Evolutionary conservation across 2,797 vertebrate species (phyloP).

Genomic region (Danionella dracula): DNA sequence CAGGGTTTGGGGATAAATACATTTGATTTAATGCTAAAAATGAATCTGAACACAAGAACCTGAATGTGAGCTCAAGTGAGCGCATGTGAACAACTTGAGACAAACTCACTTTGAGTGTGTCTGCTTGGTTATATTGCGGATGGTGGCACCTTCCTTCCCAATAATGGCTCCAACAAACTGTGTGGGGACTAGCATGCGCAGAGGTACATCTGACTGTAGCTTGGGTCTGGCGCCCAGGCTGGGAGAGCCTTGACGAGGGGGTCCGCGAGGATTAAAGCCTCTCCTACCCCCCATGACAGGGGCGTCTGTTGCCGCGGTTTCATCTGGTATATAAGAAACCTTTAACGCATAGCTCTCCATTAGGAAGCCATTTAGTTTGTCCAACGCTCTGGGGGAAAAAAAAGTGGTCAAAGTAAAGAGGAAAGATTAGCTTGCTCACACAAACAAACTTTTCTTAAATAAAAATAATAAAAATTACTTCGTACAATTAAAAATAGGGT

Average conservation of each 20-base stretch:
- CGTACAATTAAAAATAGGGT: too few species aligned
- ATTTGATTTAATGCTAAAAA: too few species aligned
- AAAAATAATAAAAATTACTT: too few species aligned
- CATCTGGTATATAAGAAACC: conserved; percentile 96
- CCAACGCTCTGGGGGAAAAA: conserved; percentile 87
- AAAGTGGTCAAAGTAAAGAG: not conserved
- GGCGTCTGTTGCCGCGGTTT: conserved; percentile 75
- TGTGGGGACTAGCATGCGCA: conserved; percentile 91
- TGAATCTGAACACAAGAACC: too few species aligned
- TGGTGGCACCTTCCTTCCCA: conserved; percentile 95
- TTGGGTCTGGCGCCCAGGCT: conserved; percentile 80
- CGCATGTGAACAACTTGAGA: too few species aligned
- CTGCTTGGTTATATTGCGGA: conserved; percentile 97
- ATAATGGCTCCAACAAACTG: conserved; percentile 98
- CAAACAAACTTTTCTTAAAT: too few species aligned
- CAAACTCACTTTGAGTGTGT: conserved; percentile 97
- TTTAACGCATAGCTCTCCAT: conserved; percentile 93
- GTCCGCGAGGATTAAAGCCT: conserved; percentile 80
- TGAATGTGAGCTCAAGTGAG: too few species aligned
- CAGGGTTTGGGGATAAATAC: too few species aligned
- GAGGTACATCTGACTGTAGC: conserved; percentile 85
- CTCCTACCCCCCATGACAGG: conserved; percentile 74
- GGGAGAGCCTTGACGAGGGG: conserved; percentile 83
- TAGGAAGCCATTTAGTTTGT: conserved; percentile 94
- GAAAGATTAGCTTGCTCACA: not conserved